These are phyloP conservation scores for Byasa hedistus DNA, from an alignment of 2,888 invertebrate genomes.

Conservation along the genomic window DNA sequence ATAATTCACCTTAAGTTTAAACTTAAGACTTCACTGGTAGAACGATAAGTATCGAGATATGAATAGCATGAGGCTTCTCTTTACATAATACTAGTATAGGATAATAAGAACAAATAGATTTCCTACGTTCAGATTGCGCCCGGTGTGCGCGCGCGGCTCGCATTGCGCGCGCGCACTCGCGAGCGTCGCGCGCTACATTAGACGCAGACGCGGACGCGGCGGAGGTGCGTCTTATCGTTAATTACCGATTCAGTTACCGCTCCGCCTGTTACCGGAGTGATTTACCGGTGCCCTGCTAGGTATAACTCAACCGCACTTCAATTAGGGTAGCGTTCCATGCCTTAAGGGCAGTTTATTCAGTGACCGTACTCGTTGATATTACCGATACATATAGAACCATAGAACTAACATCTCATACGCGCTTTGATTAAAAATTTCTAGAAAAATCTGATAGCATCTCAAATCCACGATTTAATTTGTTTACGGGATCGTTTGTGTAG, in stretches of 20 bases:
- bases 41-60: no score
- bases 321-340: conserved; percentile 33
- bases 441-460: no score
- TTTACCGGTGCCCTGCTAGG: conserved; percentile 51
- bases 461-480: no score
- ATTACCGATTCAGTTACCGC: conserved; percentile 61
- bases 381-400: no score
- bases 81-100: no score
- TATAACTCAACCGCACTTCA: conserved; percentile 45
- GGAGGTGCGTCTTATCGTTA: conserved; percentile 68
- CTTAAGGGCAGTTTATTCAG: conserved; percentile 1
- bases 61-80: no score
- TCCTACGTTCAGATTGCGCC: conserved; percentile 21
- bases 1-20: no score
- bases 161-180: conserved; percentile 43
- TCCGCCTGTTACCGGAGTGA: conserved; percentile 61
- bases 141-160: conserved; percentile 37
- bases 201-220: conserved; percentile 44
- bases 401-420: no score
- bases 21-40: no score
- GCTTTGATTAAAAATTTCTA: no score
- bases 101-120: conserved; percentile 35
- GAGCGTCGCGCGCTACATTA: conserved; percentile 51
- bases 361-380: neutral
- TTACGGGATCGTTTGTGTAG: no score